Conservation (phyloP, 2,113 vertebrate species). For the Macheiramphus alcinus region DNA sequence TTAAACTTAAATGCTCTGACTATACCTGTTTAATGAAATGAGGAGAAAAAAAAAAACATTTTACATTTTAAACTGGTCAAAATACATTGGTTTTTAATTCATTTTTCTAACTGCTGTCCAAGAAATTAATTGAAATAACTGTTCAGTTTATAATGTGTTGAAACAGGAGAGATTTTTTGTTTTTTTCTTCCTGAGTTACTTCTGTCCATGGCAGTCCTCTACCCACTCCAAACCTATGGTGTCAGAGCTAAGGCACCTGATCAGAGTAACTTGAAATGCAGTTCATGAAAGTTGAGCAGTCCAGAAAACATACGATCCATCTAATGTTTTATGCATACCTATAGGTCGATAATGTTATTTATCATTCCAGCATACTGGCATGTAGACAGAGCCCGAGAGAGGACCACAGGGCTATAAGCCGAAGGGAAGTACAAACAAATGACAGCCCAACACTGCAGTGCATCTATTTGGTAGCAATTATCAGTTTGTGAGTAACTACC, state of each 20-base stretch:
- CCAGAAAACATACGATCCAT: neutral
- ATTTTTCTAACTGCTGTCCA: neutral
- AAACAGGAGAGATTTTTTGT: neutral
- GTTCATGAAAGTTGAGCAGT: slow-evolving; percentile 12
- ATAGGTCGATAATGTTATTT: slow-evolving; percentile 49
- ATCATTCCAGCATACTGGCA: slow-evolving; percentile 35
- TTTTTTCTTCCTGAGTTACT: neutral
- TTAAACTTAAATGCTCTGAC: neutral
- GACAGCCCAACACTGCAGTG: neutral
- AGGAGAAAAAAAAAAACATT: rapidly evolving
- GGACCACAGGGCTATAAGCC: neutral
- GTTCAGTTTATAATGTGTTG: neutral
- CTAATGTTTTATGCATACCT: slow-evolving; percentile 55
- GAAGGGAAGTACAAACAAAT: slow-evolving; percentile 3
- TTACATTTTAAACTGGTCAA: neutral
- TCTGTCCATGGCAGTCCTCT: neutral
- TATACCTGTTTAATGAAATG: neutral
- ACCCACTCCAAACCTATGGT: neutral
- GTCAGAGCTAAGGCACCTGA: neutral
- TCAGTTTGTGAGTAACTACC: neutral
- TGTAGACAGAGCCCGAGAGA: slow-evolving; percentile 5
- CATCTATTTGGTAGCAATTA: slow-evolving; percentile 17
- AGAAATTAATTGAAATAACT: neutral
- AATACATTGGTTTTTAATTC: neutral
- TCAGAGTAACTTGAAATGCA: slow-evolving; percentile 22